These are phyloP conservation scores for Petrolisthes cinctipes DNA, from an alignment of 2,888 invertebrate species.

Conservation along the genomic window DNA sequence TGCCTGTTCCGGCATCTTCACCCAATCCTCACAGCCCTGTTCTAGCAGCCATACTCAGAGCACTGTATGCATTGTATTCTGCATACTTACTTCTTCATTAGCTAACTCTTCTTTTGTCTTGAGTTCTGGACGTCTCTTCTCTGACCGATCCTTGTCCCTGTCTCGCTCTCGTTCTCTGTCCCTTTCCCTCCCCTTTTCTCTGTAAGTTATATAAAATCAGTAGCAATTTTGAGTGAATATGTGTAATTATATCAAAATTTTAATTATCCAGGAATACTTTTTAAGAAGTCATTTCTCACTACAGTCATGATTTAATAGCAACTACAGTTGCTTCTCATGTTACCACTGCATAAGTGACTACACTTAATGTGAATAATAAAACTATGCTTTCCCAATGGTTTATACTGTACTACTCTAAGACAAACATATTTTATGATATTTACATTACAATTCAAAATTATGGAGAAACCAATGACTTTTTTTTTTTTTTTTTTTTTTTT, in stretches of 20 bases:
- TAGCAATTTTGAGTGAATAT: conserved; percentile 66
- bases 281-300: not conserved
- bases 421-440: not conserved
- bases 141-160: conserved; percentile 68
- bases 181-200: conserved; percentile 47
- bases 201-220: conserved; percentile 45
- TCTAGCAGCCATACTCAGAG: too few species aligned
- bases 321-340: not conserved
- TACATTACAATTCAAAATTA: not conserved
- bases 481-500: too few species aligned
- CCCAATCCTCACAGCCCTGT: too few species aligned
- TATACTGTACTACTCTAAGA: too few species aligned
- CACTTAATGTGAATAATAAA: not conserved
- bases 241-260: conserved; percentile 68
- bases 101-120: conserved; percentile 37
- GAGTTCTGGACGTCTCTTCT: conserved; percentile 43
- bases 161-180: conserved; percentile 66
- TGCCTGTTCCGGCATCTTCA: too few species aligned
- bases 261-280: conserved; percentile 66
- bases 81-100: conserved; percentile 32
- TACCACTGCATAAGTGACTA: not conserved
- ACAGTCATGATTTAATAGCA: not conserved
- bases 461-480: not conserved
- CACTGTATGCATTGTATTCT: too few species aligned
- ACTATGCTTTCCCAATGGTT: not conserved